Conservation (phyloP, 2,113 vertebrate genomes). For the Chrysochloris asiatica region DNA sequence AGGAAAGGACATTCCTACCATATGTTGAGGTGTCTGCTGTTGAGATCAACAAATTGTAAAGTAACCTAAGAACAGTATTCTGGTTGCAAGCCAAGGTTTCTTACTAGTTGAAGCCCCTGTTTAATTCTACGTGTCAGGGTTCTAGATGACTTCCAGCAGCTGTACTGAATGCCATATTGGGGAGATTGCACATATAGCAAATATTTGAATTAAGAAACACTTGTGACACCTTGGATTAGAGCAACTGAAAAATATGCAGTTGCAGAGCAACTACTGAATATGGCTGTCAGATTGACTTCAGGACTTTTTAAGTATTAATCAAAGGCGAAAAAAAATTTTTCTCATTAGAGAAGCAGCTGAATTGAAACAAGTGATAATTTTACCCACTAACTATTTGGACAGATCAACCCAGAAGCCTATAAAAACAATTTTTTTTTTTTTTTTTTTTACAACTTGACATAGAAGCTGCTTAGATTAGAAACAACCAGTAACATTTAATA, state of each 20-base stretch:
- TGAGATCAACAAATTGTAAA: constrained; percentile 42
- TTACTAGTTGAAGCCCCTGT: constrained; percentile 25
- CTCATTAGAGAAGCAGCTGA: constrained; percentile 24
- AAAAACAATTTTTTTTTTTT: constrained; percentile 34
- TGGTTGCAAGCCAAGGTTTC: constrained; percentile 5
- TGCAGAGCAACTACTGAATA: neutral
- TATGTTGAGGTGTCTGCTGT: constrained; percentile 10
- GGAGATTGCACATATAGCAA: neutral
- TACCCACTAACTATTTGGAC: neutral
- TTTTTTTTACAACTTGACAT: too few species aligned
- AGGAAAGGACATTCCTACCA: constrained; percentile 21
- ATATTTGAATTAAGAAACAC: constrained; percentile 56
- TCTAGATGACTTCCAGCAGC: constrained; percentile 46
- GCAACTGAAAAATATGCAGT: neutral
- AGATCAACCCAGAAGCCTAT: neutral
- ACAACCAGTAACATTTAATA: neutral
- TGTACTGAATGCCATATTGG: constrained; percentile 12
- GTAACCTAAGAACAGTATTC: constrained; percentile 31
- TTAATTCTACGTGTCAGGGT: constrained; percentile 13
- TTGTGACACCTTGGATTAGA: constrained; percentile 31
- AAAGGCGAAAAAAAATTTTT: neutral
- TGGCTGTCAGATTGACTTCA: constrained; percentile 8
- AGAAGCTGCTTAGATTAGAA: constrained; percentile 15
- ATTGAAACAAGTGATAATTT: constrained; percentile 16
- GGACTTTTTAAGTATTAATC: constrained; percentile 25